Base-by-base conservation (phyloP, 2,113 vertebrate species). In the Sigmodon hispidus region DNA sequence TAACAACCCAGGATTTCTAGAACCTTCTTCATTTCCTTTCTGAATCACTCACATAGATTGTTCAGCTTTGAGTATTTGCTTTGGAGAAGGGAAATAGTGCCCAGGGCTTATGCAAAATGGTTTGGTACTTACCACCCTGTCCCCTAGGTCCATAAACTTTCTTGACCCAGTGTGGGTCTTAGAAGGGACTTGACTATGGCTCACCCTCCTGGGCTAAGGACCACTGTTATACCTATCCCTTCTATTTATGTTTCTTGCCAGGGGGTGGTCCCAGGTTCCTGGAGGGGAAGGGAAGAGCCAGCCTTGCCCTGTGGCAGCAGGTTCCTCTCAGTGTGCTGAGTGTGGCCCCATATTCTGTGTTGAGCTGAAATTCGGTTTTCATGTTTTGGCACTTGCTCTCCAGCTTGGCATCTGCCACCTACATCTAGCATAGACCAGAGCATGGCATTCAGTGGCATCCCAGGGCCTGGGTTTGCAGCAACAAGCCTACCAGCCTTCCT, bases 371-470 rank as follows among this genome's bases (percentile, higher is more conserved):
- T 8, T 10, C 88, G 90, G 87, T 81, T 73, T 87, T 77, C 10
- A 7, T 26, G 17, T 85, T 96, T 72, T 94, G 90, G 90, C 88
- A 90, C 59, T 48, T 40, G 59, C 73, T 93, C 87, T 65, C 85
- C 52, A n/a, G 57, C 59, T 91, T 96, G 97, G 95, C 94, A 93
- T 88, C 96, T 73, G 81, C 48, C 15, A 11, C 29, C 15, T 26
- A 52, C 94, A 63, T 57, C 94, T 94, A 96, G 96, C 89, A 73
- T 17, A 86, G 87, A 87, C 91, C 63, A 65, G 45, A 95, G 26
- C 3, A 8, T 1, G 2, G 50, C 43, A 24, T 50, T 91, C n/a
- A 55, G 87, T 26, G 36, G 22, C 0, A 0, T 87, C 88, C 83
- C 21, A 4, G 79, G 87, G 24, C 31, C 15, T 80, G 48, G 45